A percentile compares a stretch with the other conserved stretches of the same genome.
phyloP scores from a whole-genome alignment of 2,113 vertebrate genomes.

The Gnathonemus echidnorhynchus region DNA sequence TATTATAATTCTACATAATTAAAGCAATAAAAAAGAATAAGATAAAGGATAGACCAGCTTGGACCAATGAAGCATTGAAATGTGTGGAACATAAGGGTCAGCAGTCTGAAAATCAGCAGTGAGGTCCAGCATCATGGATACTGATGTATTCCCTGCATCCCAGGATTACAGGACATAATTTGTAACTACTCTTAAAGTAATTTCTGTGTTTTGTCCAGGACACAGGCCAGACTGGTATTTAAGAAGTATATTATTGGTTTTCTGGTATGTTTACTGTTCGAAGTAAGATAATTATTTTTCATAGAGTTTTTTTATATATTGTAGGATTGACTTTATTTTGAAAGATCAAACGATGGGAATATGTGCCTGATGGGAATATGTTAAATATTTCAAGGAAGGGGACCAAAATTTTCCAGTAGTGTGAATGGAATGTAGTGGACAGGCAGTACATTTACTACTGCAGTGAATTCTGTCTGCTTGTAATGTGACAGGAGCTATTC shows the following conservation, averaged over 20 bases:
- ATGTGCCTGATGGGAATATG: neutral
- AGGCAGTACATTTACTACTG: neutral
- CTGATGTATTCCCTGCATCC: neutral
- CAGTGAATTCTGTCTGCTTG: neutral
- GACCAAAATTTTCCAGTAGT: neutral
- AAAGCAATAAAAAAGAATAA: neutral
- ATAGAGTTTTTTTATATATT: neutral
- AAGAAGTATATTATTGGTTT: neutral
- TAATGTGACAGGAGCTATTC: neutral
- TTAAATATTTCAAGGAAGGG: neutral
- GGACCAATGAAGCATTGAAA: neutral
- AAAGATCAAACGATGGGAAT: neutral
- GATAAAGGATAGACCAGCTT: neutral
- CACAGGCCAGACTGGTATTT: neutral
- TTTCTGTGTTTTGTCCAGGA: neutral
- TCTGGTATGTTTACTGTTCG: neutral
- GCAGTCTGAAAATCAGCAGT: neutral
- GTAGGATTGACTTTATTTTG: neutral
- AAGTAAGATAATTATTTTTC: neutral
- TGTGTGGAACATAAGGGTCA: neutral
- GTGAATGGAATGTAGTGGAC: neutral
- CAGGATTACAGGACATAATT: neutral
- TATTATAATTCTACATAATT: neutral
- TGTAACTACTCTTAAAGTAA: neutral
- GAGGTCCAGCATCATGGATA: neutral